These are phyloP conservation scores for Telmatherina bonti DNA, from an alignment of 2,797 vertebrate species.

Conservation along the genomic window DNA sequence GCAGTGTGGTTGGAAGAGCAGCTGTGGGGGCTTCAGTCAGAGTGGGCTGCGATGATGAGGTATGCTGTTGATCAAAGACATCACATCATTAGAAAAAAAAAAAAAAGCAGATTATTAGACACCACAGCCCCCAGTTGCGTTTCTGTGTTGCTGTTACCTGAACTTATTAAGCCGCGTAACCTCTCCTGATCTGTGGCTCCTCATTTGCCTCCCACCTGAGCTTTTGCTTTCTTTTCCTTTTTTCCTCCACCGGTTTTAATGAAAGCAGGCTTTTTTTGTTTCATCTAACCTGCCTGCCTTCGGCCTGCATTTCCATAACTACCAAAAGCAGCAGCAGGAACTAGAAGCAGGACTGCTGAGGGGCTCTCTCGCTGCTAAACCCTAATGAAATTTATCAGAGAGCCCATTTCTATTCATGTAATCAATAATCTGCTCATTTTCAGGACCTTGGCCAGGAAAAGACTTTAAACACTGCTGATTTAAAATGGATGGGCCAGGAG, in stretches of 20 bases:
- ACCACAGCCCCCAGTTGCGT: not conserved
- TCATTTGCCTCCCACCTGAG: not conserved
- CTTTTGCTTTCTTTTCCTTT: not conserved
- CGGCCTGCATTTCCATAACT: not conserved
- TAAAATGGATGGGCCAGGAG: slow-evolving; percentile 1
- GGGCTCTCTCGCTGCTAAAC: not conserved
- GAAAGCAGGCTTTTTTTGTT: not conserved
- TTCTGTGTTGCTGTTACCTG: not conserved
- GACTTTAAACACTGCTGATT: slow-evolving; percentile 3
- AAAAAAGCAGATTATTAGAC: not conserved
- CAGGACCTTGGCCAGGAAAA: slow-evolving; percentile 3
- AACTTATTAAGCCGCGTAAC: not conserved
- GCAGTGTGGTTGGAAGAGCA: not conserved
- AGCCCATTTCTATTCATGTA: slow-evolving; percentile 7
- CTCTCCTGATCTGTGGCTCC: not conserved
- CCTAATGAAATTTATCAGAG: slow-evolving; percentile 9
- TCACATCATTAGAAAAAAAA: not conserved
- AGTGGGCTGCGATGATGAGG: not conserved
- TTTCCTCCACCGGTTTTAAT: not conserved
- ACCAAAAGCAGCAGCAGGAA: not conserved
- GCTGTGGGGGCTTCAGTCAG: not conserved
- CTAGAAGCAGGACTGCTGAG: not conserved
- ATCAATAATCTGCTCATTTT: slow-evolving; percentile 13
- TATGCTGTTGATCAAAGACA: not conserved
- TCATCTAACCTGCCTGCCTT: not conserved